Evolutionary conservation across 1,140 invertebrate genomes (phyloP), one percentile per base, ranked within the genome.

Genomic region (Aphelenchoides avenae): DNA sequence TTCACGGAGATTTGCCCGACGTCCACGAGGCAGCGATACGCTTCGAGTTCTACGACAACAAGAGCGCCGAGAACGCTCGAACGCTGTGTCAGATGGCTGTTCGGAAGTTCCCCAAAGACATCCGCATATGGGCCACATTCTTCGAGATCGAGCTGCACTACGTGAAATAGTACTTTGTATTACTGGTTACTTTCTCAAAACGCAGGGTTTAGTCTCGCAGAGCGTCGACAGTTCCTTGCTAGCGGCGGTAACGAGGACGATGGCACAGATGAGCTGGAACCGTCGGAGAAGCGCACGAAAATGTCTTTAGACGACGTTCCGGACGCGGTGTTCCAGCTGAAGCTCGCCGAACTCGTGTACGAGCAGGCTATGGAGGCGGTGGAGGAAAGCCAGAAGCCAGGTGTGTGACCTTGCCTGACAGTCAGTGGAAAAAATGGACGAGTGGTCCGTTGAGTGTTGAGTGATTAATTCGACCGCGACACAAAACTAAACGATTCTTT

Each of bases 1-100:
- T 69, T 1, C 68, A 69, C 43, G 64, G 64, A 18, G 34, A 43
- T 18, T 40, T 68, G 41, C 50, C 58, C 4, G 29, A 31, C 3
- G 2, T 60, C 15, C 63, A 63, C 29, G 37, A 27, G 18, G 69
- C 67, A 46, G 57, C 69, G 2, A 69, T 44, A 5, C 33, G 36
- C 27, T 69, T 66, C 36, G 67, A 69, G 52, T 57, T 61, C 30
- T 51, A 52, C 18, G 20, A 30, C 4, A 69, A 69, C 40, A 51
- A 46, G 31, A 71, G 64, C 37, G 34, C 39, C 3, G 68, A 71
- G 26, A 69, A 69, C 40, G 52, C 68, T 3, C 34, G 67, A 26
- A 36, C 60, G 6, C 53, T 65, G 9, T 57, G 71, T 13, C 67
- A 72, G 31, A 22, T 52, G 2, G 68, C 64, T 4, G 15, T 69